Evolutionary conservation across 1,140 invertebrate genomes (phyloP), one percentile per base, ranked within the genome.

Genomic region (Trachymyrmex cornetzi): DNA sequence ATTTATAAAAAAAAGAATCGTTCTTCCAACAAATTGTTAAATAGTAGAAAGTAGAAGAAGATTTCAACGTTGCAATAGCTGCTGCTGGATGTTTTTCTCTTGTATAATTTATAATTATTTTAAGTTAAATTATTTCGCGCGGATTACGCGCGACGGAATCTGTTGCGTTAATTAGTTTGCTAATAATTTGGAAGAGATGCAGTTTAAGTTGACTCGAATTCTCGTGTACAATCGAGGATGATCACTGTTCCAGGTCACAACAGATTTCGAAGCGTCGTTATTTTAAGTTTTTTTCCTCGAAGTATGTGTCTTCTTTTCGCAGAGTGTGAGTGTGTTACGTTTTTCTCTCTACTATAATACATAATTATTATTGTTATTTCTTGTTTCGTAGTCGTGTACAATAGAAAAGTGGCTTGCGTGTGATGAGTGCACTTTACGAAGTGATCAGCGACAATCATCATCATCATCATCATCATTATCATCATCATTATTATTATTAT

Each of bases 281-380:
- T 57, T 86, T 90, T 88, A 81, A 82, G 75, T 90, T 90, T 12
- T 57, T 64, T 50, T 57, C 71, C 48, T 61, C 89, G 74, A 90
- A 44, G 50, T 90, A 90, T 85, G 11, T 44, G 38, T 72, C 63
- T 90, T 77, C 72, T 86, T 90, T 90, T 59, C 89, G 92, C 89
- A 93, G 85, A 90, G 94, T 94, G 91, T 93, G 93, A 94, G 87
- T 92, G 88, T 91, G 89, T 87, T 89, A 87, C 81, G 88, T 92
- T 63, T 30, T 12, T 69, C 30, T 75, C 89, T 92, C 91, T 92
- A 93, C 94, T 95, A 95, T 95, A 95, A 95, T 95, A 95, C 95
- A 95, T 95, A 92, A 95, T 94, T 91, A 93, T 95, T 93, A 94
- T 95, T 95, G 94, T 94, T 92, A 48, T 3, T 88, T 81, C 86